Percentiles rank a stretch among this genome's conserved stretches.
phyloP scores from a whole-genome alignment of 2,888 invertebrate species.

The Diadromus collaris region DNA sequence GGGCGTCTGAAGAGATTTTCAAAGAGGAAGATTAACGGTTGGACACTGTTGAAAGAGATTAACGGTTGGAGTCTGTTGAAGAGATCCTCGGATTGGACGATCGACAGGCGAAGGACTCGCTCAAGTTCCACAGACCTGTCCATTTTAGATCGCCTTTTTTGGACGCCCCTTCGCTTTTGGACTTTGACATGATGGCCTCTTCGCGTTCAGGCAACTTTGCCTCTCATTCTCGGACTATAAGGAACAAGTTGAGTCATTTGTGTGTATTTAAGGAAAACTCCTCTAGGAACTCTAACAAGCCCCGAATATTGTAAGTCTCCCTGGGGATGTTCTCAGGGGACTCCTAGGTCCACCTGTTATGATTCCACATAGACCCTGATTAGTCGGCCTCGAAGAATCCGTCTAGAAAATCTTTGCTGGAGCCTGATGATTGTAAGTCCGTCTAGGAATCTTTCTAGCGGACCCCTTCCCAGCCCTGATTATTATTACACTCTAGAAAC shows the following conservation, averaged over 20 bases:
- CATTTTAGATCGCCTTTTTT: background rate
- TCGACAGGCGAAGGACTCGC: background rate
- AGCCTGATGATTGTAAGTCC: too few relatives aligned
- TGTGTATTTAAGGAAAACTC: too few relatives aligned
- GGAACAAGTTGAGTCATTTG: background rate
- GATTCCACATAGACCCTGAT: too few relatives aligned
- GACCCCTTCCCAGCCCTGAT: too few relatives aligned
- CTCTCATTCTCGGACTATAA: constrained; percentile 11
- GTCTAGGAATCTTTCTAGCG: too few relatives aligned
- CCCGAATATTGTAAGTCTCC: too few relatives aligned
- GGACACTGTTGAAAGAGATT: background rate
- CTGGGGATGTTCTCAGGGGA: too few relatives aligned
- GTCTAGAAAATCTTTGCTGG: too few relatives aligned
- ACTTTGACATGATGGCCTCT: background rate
- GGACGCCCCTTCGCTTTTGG: background rate
- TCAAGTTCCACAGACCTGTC: background rate
- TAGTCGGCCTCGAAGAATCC: too few relatives aligned
- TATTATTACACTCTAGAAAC: too few relatives aligned
- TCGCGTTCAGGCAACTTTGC: background rate
- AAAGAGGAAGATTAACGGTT: background rate
- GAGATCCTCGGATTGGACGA: background rate
- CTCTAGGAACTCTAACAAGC: too few relatives aligned
- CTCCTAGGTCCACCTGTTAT: too few relatives aligned
- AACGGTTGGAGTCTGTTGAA: background rate
- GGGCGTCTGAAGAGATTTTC: background rate